A percentile compares a stretch with the other conserved stretches of the same genome.
These are phyloP conservation scores for Dimorphilus gyrociliatus DNA, from an alignment of 2,888 invertebrate genomes.

Conservation along the genomic window DNA sequence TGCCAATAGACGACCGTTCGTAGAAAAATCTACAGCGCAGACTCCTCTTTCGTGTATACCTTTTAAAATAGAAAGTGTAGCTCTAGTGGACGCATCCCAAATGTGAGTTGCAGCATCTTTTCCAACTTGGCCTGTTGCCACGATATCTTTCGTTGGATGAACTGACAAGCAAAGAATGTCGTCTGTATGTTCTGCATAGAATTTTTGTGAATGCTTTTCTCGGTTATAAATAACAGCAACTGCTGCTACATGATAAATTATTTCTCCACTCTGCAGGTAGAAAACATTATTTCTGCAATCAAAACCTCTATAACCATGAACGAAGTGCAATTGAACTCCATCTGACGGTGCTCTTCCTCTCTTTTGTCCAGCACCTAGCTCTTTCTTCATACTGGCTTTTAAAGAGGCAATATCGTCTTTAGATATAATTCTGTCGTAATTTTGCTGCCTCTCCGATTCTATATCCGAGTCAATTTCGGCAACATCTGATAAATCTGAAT, in stretches of 20 bases:
- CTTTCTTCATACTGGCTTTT: slow-evolving; percentile 20
- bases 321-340: slow-evolving; percentile 30
- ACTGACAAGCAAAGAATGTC: slow-evolving; percentile 39
- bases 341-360: slow-evolving; percentile 26
- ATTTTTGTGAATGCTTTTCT: slow-evolving; percentile 30
- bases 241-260: slow-evolving; percentile 39
- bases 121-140: slow-evolving; percentile 41
- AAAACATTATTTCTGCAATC: slow-evolving; percentile 39
- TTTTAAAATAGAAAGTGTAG: slow-evolving; percentile 35
- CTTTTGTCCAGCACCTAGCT: slow-evolving; percentile 27
- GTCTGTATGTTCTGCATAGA: slow-evolving; percentile 39
- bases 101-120: slow-evolving; percentile 36
- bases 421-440: slow-evolving; percentile 26
- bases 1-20: slow-evolving; percentile 22
- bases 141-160: slow-evolving; percentile 35
- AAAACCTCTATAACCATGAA: slow-evolving; percentile 38
- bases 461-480: slow-evolving; percentile 34
- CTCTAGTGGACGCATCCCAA: slow-evolving; percentile 38
- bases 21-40: slow-evolving; percentile 37
- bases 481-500: slow-evolving; percentile 35
- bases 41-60: slow-evolving; percentile 37
- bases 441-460: slow-evolving; percentile 33
- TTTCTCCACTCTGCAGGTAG: slow-evolving; percentile 32
- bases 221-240: slow-evolving; percentile 35
- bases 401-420: slow-evolving; percentile 26